These are phyloP conservation scores for Sardinella longiceps DNA, from an alignment of 2,797 vertebrate genomes.

Conservation along the genomic window DNA sequence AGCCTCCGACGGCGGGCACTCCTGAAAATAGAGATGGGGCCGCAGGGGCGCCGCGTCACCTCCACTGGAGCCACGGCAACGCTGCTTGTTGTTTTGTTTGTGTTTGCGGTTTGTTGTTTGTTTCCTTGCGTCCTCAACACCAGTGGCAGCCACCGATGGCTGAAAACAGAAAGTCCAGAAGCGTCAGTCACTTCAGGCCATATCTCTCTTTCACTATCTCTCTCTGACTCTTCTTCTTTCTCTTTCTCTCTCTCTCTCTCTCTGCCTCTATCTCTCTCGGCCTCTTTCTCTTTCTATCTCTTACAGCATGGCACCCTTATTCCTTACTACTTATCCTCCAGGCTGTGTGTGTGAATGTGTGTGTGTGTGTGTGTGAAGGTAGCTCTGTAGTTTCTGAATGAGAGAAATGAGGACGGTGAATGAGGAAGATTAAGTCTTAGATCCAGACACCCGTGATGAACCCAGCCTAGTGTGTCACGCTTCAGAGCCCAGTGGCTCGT, in stretches of 20 bases:
- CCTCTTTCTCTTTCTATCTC: no score
- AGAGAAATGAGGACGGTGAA: not conserved
- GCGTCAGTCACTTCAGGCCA: not conserved
- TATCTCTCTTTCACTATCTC: not conserved
- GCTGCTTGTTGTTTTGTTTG: constrained; percentile 2
- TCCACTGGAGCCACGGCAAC: not conserved
- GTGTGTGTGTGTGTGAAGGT: not conserved
- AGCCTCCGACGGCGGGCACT: not conserved
- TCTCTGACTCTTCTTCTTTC: not conserved
- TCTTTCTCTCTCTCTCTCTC: not conserved
- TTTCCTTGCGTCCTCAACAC: not conserved
- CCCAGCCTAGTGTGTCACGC: not conserved
- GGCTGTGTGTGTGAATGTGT: not conserved
- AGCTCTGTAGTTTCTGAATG: not conserved
- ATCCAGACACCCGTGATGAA: not conserved
- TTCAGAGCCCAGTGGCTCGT: not conserved
- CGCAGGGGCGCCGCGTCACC: not conserved
- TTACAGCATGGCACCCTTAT: not conserved
- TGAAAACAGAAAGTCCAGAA: not conserved
- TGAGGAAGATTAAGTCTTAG: not conserved
- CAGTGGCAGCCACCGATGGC: not conserved
- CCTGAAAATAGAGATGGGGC: not conserved
- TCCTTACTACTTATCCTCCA: not conserved
- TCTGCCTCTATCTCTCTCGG: not conserved
- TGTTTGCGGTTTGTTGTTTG: constrained; percentile 9